Percentiles rank a stretch among this genome's conserved stretches.
phyloP scores from a whole-genome alignment of 2,113 vertebrate species.

The Solea senegalensis region DNA sequence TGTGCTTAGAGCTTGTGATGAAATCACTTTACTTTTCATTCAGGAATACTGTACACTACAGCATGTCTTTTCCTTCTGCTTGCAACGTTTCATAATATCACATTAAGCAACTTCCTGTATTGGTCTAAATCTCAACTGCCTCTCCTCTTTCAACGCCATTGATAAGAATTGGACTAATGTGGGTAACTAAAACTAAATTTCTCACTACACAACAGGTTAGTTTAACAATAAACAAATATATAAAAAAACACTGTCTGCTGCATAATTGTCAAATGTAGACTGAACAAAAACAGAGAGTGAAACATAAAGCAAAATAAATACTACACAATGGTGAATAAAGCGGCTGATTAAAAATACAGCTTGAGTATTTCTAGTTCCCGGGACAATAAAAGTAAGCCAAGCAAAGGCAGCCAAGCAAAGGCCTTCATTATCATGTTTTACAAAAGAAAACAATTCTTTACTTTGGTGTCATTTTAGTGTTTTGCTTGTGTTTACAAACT shows the following conservation, averaged over 20 bases:
- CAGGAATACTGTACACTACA: background rate
- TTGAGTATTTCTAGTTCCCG: background rate
- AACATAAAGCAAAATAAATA: background rate
- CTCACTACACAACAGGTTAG: constrained; percentile 3
- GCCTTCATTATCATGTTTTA: background rate
- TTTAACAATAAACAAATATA: background rate
- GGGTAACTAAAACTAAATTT: background rate
- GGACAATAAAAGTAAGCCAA: no score
- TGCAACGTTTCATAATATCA: constrained; percentile 57
- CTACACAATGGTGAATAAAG: background rate
- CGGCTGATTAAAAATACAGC: background rate
- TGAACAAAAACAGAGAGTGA: constrained; percentile 17
- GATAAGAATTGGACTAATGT: no score
- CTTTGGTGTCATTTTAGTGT: no score
- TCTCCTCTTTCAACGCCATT: background rate
- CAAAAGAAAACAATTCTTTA: no score
- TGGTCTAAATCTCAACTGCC: constrained; percentile 18
- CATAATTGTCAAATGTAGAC: constrained; percentile 1
- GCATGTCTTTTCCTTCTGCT: constrained; percentile 21
- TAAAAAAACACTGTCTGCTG: background rate
- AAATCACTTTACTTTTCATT: background rate
- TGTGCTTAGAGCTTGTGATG: background rate
- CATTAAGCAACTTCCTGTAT: constrained; percentile 63
- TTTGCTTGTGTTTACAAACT: no score
- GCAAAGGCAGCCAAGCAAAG: no score